Conservation (phyloP, 2,113 vertebrate species). For the Lophura nycthemera region DNA sequence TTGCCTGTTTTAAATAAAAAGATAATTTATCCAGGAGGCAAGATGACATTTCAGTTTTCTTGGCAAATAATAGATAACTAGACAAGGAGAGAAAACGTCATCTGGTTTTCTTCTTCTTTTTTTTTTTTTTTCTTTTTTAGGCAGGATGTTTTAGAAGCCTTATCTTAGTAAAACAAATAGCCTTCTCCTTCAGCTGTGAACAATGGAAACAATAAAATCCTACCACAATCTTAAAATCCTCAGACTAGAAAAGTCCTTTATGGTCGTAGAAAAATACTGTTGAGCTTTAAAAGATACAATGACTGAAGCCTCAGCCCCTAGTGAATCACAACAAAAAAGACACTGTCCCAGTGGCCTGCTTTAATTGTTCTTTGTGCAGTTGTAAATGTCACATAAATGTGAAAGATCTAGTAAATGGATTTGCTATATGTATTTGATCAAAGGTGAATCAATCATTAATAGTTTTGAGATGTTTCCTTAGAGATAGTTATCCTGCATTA, state of each 20-base stretch:
- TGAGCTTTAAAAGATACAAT: background rate
- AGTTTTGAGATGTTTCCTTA: background rate
- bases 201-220: constrained; percentile 41
- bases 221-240: constrained; percentile 10
- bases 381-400: constrained; percentile 62
- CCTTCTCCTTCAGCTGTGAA: constrained; percentile 65
- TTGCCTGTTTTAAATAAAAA: constrained; percentile 32
- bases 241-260: constrained; percentile 34
- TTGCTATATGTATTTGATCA: constrained; percentile 17
- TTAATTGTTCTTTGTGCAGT: constrained; percentile 58
- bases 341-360: background rate
- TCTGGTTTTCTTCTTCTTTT: constrained; percentile 24
- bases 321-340: constrained; percentile 28
- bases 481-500: background rate
- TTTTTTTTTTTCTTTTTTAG: constrained; percentile 19
- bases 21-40: constrained; percentile 62
- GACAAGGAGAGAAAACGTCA: constrained; percentile 47
- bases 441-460: background rate
- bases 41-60: constrained; percentile 68
- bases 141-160: constrained; percentile 60
- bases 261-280: background rate
- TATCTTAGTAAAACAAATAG: constrained; percentile 76
- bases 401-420: constrained; percentile 20
- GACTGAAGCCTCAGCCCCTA: background rate
- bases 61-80: constrained; percentile 61